Percentiles rank a stretch among this genome's conserved stretches.
phyloP scores from a whole-genome alignment of 2,888 invertebrate species.

The Orchesella flavescens region DNA sequence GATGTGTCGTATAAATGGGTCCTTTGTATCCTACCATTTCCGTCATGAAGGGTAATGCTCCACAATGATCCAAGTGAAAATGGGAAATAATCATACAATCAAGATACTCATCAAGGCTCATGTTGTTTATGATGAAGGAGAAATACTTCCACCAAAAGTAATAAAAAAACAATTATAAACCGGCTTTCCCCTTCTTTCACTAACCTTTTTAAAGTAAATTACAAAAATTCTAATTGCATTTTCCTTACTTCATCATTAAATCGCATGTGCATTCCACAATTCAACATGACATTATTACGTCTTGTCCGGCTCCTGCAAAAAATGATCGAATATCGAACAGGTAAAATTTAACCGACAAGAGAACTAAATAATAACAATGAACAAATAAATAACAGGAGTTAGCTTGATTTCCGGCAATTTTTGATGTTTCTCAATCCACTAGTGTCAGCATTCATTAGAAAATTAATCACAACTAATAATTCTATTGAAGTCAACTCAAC shows the following conservation, averaged over 20 bases:
- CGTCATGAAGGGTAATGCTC: conserved; percentile 93
- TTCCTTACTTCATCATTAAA: conserved; percentile 91
- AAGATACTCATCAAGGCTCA: conserved; percentile 87
- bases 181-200: too few relatives aligned
- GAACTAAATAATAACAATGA: too few relatives aligned
- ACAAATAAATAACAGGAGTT: conserved; percentile 81
- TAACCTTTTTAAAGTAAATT: too few relatives aligned
- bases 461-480: too few relatives aligned
- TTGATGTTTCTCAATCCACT: too few relatives aligned
- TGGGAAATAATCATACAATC: conserved; percentile 99
- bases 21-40: conserved; percentile 99
- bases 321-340: too few relatives aligned
- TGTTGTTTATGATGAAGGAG: conserved; percentile 90
- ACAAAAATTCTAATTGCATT: too few relatives aligned
- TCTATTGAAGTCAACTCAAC: too few relatives aligned
- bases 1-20: conserved; percentile 99
- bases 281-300: conserved; percentile 99
- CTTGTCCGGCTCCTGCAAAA: conserved; percentile 85
- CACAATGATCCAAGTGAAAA: too few relatives aligned
- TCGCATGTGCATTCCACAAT: conserved; percentile 99
- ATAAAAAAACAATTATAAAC: too few relatives aligned
- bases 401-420: conserved; percentile 91
- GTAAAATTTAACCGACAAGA: too few relatives aligned
- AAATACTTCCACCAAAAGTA: conserved; percentile 86
- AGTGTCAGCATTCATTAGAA: too few relatives aligned